Percentiles rank a stretch among this genome's conserved stretches.
These are phyloP conservation scores for Agrochola circellaris DNA, from an alignment of 2,888 invertebrate genomes.

Conservation along the genomic window DNA sequence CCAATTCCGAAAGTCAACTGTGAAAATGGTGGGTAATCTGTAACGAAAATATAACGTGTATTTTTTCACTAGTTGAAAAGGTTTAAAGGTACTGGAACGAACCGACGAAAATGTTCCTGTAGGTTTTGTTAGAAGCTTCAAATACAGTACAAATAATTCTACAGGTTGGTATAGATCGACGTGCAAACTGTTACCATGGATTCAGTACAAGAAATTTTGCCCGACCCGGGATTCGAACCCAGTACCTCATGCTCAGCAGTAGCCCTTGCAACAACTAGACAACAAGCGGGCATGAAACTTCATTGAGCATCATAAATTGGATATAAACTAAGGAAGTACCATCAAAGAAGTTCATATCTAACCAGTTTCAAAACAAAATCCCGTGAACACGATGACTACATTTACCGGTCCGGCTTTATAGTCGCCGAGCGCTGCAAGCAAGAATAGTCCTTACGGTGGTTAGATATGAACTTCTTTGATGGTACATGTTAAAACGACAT, in stretches of 20 bases:
- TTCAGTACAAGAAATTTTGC: background rate
- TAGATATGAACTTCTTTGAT: too few species aligned
- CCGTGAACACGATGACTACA: too few species aligned
- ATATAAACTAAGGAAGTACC: background rate
- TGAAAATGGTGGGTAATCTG: background rate
- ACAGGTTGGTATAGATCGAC: too few species aligned
- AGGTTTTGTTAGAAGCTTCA: background rate
- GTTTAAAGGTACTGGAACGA: background rate
- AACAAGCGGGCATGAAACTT: background rate
- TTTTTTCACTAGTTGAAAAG: background rate
- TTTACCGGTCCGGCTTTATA: too few species aligned
- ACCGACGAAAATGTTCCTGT: background rate
- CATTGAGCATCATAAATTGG: background rate
- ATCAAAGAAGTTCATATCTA: too few species aligned
- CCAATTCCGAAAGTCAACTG: constrained; percentile 2
- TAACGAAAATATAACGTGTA: constrained; percentile 10
- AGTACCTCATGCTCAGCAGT: background rate
- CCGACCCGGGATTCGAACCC: background rate
- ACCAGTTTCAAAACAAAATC: too few species aligned
- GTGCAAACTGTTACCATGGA: too few species aligned
- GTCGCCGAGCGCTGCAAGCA: too few species aligned
- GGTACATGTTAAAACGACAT: background rate
- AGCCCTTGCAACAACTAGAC: background rate
- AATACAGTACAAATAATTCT: background rate
- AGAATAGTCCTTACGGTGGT: too few species aligned